Percentiles rank a stretch among this genome's conserved stretches.
These are phyloP conservation scores for Daubentonia madagascariensis DNA, from an alignment of 2,113 vertebrate genomes.

Conservation along the genomic window DNA sequence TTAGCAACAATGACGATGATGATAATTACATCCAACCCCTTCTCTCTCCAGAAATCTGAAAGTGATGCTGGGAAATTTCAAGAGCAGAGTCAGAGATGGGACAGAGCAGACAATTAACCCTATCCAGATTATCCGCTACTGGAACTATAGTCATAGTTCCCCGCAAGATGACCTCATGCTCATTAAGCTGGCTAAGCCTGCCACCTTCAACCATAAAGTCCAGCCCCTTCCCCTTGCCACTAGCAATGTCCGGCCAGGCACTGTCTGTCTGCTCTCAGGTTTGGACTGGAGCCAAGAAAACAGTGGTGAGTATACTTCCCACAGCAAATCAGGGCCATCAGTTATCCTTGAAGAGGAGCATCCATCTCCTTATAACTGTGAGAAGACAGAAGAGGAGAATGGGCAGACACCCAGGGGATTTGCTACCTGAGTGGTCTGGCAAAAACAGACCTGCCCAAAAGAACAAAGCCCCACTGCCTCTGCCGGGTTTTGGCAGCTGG, in stretches of 20 bases:
- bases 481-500: neutral
- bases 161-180: slow-evolving; percentile 91
- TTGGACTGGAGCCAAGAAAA: slow-evolving; percentile 88
- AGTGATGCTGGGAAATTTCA: slow-evolving; percentile 78
- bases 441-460: neutral
- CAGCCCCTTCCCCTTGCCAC: slow-evolving; percentile 82
- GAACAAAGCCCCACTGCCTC: neutral
- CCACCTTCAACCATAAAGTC: slow-evolving; percentile 83
- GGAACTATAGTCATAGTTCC: slow-evolving; percentile 67
- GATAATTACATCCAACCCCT: neutral
- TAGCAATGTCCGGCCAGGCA: slow-evolving; percentile 81
- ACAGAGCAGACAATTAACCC: slow-evolving; percentile 76
- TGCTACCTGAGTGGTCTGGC: neutral
- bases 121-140: slow-evolving; percentile 71
- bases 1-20: neutral
- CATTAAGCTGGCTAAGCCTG: slow-evolving; percentile 84
- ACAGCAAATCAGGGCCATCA: neutral
- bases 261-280: slow-evolving; percentile 86
- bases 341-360: neutral
- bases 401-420: neutral
- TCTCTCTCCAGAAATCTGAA: slow-evolving; percentile 70
- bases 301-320: slow-evolving; percentile 69
- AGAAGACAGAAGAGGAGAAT: neutral
- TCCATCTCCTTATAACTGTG: neutral
- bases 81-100: slow-evolving; percentile 65